phyloP scores from a whole-genome alignment of 1,140 invertebrate genomes.

The Tetragnatha versicolor region DNA sequence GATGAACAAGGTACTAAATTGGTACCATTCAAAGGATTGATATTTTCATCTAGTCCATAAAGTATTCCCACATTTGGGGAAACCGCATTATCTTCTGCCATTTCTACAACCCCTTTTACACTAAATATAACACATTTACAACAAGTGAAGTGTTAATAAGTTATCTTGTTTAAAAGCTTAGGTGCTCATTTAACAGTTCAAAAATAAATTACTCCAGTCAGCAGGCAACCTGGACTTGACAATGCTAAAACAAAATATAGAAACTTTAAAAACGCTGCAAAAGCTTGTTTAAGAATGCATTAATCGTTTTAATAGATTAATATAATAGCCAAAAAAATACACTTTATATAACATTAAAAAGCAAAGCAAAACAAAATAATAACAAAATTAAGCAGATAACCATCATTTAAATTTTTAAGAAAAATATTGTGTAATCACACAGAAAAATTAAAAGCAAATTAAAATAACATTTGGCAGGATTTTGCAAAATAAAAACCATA shows the following conservation, averaged over 20 bases:
- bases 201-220: slow-evolving; percentile 53
- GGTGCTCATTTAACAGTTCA: slow-evolving; percentile 44
- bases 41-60: slow-evolving; percentile 51
- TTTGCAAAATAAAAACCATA: no score
- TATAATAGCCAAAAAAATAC: background rate
- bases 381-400: background rate
- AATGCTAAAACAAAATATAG: slow-evolving; percentile 51
- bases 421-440: no score
- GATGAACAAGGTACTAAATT: slow-evolving; percentile 36
- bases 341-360: background rate
- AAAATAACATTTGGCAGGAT: no score
- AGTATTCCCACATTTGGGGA: slow-evolving; percentile 35
- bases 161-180: slow-evolving; percentile 35
- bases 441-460: no score
- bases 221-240: slow-evolving; percentile 54
- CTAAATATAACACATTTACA: slow-evolving; percentile 24
- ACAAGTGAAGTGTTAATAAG: slow-evolving; percentile 12
- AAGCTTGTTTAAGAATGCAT: slow-evolving; percentile 14
- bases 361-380: background rate
- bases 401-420: background rate
- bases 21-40: slow-evolving; percentile 44
- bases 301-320: background rate
- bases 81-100: slow-evolving; percentile 53
- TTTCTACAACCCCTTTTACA: slow-evolving; percentile 43
- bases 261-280: slow-evolving; percentile 41